phyloP scores from a whole-genome alignment of 2,113 vertebrate genomes.

The Phasianus colchicus region DNA sequence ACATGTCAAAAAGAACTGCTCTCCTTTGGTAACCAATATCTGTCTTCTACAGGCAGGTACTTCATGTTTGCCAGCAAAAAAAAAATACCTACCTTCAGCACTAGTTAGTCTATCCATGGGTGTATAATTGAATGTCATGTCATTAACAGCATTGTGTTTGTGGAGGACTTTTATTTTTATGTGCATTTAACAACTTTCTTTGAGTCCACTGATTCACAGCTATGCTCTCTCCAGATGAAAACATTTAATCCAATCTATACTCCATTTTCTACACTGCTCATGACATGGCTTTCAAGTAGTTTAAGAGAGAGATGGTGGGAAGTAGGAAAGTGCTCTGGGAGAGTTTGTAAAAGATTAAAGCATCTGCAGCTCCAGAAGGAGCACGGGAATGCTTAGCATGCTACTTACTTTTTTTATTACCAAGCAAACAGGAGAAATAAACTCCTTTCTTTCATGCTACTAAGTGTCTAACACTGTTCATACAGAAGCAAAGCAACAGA shows the following conservation, averaged over 20 bases:
- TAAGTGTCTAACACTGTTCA: not conserved
- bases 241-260: slow-evolving; percentile 55
- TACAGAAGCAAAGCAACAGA: accelerated
- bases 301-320: not conserved
- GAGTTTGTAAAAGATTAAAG: not conserved
- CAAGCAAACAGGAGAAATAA: slow-evolving; percentile 22
- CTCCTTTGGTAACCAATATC: not conserved
- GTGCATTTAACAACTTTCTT: slow-evolving; percentile 44
- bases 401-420: not conserved
- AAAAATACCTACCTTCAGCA: not conserved
- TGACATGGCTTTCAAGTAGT: slow-evolving; percentile 43
- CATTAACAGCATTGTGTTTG: not conserved
- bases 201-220: not conserved
- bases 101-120: not conserved
- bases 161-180: slow-evolving; percentile 22
- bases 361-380: slow-evolving; percentile 20
- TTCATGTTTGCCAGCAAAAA: not conserved
- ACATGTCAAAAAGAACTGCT: not conserved
- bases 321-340: not conserved
- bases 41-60: not conserved
- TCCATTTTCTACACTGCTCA: slow-evolving; percentile 27
- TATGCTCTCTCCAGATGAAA: slow-evolving; percentile 52
- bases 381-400: not conserved
- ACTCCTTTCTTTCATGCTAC: not conserved
- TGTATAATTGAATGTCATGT: not conserved